Evolutionary conservation across 2,888 invertebrate genomes (phyloP), one percentile per base, ranked within the genome.

Genomic region (Pseudococcus jackbeardsleyi): DNA sequence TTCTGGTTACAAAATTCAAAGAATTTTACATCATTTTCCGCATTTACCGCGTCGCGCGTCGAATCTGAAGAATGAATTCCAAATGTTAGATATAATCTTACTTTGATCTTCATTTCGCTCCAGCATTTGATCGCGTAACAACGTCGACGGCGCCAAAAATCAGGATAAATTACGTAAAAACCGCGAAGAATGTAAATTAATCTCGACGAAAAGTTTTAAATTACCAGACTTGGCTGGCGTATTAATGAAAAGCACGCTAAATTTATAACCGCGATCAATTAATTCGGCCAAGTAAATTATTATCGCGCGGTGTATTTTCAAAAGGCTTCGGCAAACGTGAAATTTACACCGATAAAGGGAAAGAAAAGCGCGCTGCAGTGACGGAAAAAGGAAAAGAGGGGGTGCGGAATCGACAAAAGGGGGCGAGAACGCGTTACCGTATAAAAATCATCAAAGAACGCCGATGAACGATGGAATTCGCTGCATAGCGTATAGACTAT

Each of bases 231-330:
- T 12, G 33, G 68, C 12, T 33, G 68, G 15, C 68, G 68, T 26
- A 33, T 72, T n/a, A 72, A 72, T 72, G 68, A 72, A 72, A 72
- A 72, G 33, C 68, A 33, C 26, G 59, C 59, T 33, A 72, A 72
- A 72, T 72, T 72, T 33, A 72, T 72, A 72, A 72, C 68, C 68
- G 9, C 33, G 68, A 72, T 72, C 68, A 72, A 72, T 72, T 72
- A 33, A 72, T 72, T 72, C 68, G 68, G 12, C 68, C 33, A 72
- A 72, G 68, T 72, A 72, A 72, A 72, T 72, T 72, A 72, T 72
- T 72, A 72, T 22, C 33, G n/a, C 68, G 68, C 68, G 26, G 68
- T 72, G 5, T 72, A 72, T 33, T 72, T 72, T 72, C 26, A 72
- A 72, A 72, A 15, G 68, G 33, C 68, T 26, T 2, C 12, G 68